These are phyloP conservation scores for Vicugna pacos DNA, from an alignment of 2,113 vertebrate species.

Conservation along the genomic window DNA sequence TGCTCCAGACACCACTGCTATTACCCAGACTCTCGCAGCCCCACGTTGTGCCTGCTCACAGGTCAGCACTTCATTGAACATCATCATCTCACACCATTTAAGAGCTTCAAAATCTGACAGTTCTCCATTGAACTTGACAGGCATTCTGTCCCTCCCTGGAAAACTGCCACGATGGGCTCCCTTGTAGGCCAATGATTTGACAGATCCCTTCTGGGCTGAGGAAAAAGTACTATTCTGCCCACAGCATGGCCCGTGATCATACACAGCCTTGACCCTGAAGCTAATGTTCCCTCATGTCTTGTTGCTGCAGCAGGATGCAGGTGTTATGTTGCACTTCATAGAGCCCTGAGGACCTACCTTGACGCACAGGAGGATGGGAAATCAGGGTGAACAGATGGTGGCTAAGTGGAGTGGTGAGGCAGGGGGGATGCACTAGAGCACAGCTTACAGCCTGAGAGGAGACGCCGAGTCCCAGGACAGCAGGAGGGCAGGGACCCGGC, in stretches of 20 bases:
- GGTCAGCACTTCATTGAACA: too few relatives aligned
- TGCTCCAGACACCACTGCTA: background rate
- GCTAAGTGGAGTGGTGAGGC: background rate
- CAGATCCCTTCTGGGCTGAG: background rate
- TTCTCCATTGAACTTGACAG: background rate
- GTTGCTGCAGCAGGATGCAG: accelerated
- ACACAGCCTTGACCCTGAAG: background rate
- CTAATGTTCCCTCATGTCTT: background rate
- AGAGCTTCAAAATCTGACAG: background rate
- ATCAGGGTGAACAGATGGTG: background rate
- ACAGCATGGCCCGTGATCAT: background rate
- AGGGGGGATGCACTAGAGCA: accelerated
- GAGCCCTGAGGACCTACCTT: background rate
- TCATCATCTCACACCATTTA: background rate
- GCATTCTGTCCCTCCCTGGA: background rate
- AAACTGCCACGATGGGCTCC: background rate
- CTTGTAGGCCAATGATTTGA: background rate
- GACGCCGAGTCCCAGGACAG: background rate
- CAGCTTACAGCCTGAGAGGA: background rate
- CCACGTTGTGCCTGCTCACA: background rate
- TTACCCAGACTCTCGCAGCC: background rate
- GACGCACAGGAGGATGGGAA: background rate
- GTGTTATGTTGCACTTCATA: background rate
- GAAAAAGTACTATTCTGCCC: background rate
- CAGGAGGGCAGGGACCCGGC: background rate